These are phyloP conservation scores for Hemichromis elongatus DNA, from an alignment of 2,113 vertebrate species.

Conservation along the genomic window DNA sequence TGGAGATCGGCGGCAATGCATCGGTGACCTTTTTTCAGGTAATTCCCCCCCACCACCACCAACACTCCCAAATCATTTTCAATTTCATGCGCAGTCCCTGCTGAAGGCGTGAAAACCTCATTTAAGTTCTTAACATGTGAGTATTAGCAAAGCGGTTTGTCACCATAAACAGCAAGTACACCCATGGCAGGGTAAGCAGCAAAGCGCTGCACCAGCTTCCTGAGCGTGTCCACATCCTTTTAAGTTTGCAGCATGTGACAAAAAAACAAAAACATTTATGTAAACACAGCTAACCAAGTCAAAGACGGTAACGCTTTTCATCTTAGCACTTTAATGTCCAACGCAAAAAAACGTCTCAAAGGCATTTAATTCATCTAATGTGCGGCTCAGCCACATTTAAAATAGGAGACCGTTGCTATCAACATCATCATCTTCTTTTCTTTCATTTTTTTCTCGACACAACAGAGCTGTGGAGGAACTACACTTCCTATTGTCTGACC, in stretches of 20 bases:
- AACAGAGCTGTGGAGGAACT: background rate
- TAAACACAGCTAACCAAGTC: slow-evolving; percentile 2
- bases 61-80: slow-evolving; percentile 32
- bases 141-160: background rate
- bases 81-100: slow-evolving; percentile 32
- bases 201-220: slow-evolving; percentile 24
- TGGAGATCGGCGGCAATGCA: slow-evolving; percentile 21
- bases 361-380: background rate
- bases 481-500: slow-evolving; percentile 52
- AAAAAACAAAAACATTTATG: background rate
- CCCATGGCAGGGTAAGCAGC: background rate
- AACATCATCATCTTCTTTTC: background rate
- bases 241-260: background rate
- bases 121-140: background rate
- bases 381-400: background rate
- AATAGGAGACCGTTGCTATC: background rate
- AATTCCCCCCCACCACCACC: slow-evolving; percentile 14
- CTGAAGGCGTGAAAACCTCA: slow-evolving; percentile 6
- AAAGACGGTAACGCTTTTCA: background rate
- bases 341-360: background rate
- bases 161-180: background rate
- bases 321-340: background rate
- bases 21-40: slow-evolving; percentile 41
- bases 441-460: background rate
- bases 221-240: slow-evolving; percentile 24